Evolutionary conservation across 2,888 invertebrate genomes (phyloP).

Genomic region (Sarcophaga variegata): DNA sequence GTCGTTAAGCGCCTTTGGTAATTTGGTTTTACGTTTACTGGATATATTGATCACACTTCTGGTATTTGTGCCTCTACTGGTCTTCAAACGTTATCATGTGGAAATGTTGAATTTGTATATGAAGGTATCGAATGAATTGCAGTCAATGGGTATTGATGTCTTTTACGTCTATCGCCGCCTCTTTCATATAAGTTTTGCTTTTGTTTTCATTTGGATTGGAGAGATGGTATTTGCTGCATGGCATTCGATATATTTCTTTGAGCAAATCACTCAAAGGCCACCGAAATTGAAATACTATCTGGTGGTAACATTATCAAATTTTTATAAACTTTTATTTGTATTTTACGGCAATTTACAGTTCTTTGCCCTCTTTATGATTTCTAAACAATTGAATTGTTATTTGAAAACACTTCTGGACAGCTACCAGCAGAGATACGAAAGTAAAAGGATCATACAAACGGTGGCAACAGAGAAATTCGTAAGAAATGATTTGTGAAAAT

Average conservation of each 20-base stretch:
- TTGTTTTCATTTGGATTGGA: background rate
- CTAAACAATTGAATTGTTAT: slow-evolving; percentile 68
- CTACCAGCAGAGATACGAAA: slow-evolving; percentile 55
- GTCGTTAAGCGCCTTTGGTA: slow-evolving; percentile 63
- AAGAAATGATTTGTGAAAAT: background rate
- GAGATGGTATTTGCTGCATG: slow-evolving; percentile 61
- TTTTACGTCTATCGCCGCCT: slow-evolving; percentile 57
- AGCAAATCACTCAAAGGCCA: slow-evolving; percentile 64
- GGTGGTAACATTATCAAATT: slow-evolving; percentile 70
- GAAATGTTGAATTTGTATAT: slow-evolving; percentile 65
- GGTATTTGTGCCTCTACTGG: slow-evolving; percentile 60
- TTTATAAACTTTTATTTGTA: slow-evolving; percentile 70
- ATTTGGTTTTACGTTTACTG: slow-evolving; percentile 68
- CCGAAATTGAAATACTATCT: slow-evolving; percentile 69
- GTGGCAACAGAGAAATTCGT: background rate
- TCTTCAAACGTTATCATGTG: slow-evolving; percentile 52
- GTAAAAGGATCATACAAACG: background rate
- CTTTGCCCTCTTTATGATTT: slow-evolving; percentile 62
- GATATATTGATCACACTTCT: slow-evolving; percentile 69
- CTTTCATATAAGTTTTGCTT: slow-evolving; percentile 38
- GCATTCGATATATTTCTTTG: slow-evolving; percentile 72
- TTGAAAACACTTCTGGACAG: slow-evolving; percentile 56
- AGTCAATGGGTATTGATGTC: slow-evolving; percentile 65
- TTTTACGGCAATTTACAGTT: slow-evolving; percentile 69
- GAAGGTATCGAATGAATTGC: slow-evolving; percentile 58